Conservation (phyloP, 2,113 vertebrate species). For the Sminthopsis crassicaudata region DNA sequence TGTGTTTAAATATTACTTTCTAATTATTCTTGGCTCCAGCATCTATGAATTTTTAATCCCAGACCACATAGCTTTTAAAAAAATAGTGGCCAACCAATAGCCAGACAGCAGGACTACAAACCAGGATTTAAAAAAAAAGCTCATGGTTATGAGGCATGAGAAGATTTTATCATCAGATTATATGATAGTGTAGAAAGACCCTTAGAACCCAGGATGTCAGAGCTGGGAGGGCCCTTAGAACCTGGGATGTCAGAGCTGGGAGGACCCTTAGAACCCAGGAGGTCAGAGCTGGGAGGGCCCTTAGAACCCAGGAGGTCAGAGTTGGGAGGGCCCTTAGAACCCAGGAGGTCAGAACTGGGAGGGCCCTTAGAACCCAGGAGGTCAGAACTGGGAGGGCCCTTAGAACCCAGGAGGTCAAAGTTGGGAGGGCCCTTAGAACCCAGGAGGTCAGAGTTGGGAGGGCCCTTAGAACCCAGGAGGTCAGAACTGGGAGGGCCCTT, state of each 20-base stretch:
- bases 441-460: background rate
- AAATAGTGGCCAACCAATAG: background rate
- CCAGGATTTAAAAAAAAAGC: background rate
- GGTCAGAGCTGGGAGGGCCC: no score
- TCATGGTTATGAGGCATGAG: background rate
- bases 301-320: no score
- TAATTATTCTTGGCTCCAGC: background rate
- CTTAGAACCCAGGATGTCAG: background rate
- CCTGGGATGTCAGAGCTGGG: no score
- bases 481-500: no score
- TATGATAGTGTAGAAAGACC: background rate
- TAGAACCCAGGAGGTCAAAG: background rate
- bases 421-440: background rate
- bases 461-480: no score
- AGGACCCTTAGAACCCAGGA: no score
- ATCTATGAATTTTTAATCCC: background rate
- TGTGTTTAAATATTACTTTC: background rate
- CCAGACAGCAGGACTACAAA: background rate
- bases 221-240: no score
- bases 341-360: no score
- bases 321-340: no score
- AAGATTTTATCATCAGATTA: background rate
- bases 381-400: no score
- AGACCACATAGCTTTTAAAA: background rate
- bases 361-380: no score